These are phyloP conservation scores for Osmoderma eremita DNA, from an alignment of 2,888 invertebrate species.

Conservation along the genomic window DNA sequence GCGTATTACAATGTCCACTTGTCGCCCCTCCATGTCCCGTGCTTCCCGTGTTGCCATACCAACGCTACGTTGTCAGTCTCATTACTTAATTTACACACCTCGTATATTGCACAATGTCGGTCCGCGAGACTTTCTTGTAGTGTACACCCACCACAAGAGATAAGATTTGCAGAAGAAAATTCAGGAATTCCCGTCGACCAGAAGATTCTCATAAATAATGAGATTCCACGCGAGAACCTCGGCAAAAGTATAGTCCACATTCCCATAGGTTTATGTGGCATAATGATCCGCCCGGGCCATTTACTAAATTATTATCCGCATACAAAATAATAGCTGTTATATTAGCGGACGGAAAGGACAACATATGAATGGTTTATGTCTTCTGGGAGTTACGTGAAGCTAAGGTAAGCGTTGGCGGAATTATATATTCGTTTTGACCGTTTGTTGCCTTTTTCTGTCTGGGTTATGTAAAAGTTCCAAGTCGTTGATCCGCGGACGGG, in stretches of 20 bases:
- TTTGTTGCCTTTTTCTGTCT: slow-evolving; percentile 7
- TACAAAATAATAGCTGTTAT: slow-evolving; percentile 28
- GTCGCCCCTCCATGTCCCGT: no score
- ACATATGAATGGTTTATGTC: slow-evolving; percentile 32
- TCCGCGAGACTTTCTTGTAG: no score
- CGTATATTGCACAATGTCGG: no score
- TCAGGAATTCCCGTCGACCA: slow-evolving; percentile 23
- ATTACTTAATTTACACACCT: no score
- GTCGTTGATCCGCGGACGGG: slow-evolving; percentile 20
- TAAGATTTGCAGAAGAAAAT: not conserved
- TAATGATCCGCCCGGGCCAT: slow-evolving; percentile 20
- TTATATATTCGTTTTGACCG: slow-evolving; percentile 17
- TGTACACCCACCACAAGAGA: no score
- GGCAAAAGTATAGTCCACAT: slow-evolving; percentile 13
- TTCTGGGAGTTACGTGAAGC: slow-evolving; percentile 9
- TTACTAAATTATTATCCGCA: slow-evolving; percentile 34
- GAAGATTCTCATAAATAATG: slow-evolving; percentile 14
- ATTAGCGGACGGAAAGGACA: slow-evolving; percentile 27
- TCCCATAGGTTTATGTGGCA: slow-evolving; percentile 20
- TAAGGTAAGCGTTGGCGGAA: slow-evolving; percentile 24
- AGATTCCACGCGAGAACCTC: slow-evolving; percentile 15
- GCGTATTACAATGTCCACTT: no score
- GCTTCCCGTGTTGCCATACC: no score
- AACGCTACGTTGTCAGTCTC: no score
- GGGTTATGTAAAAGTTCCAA: slow-evolving; percentile 1